Evolutionary conservation across 2,797 vertebrate species (phyloP), one percentile per base, ranked within the genome.

Genomic region (Cyprinella venusta): DNA sequence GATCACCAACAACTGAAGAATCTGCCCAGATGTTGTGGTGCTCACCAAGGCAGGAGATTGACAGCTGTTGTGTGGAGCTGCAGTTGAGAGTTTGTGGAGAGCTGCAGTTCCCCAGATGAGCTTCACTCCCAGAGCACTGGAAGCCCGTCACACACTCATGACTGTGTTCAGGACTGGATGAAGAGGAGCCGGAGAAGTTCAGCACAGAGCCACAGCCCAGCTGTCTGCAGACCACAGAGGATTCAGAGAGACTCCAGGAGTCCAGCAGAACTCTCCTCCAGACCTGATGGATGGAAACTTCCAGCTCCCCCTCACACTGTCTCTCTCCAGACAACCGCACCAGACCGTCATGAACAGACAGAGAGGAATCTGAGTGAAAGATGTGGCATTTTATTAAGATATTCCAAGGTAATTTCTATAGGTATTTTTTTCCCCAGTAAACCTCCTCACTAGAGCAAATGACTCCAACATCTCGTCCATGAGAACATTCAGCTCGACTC

Each of bases 381-480:
- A 24, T 9, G 6, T 0, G 4, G 69, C 2, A 81, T 45, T 24
- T 59, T 10, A n/a, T 56, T 2, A 40, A 2, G 8, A 10, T 42
- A 42, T 42, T 42, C 9, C 40, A 42, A 42, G 40, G n/a, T n/a
- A n/a, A 42, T 10, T 42, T 10, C 3, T 42, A 42, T 2, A 42
- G 9, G 8, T 9, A 1, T 3, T 0, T 10, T 42, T 42, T 12
- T 18, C 9, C 2, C 9, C 4, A 59, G 2, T 52, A 59, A 12
- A 59, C 1, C 2, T 0, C 5, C 30, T 38, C 71, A 93, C 92
- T 88, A 91, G 92, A 92, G 75, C 93, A 94, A 26, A 92, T 59
- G 33, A 94, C 90, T 45, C 91, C 93, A 0, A 88, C 90, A 8
- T 94, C 68, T 71, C 15, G 4, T 18, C 15, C 3, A 9, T 71